Percentiles rank a stretch among this genome's conserved stretches.
Conservation (phyloP, 2,888 invertebrate species). For the Tupiocoris notatus region DNA sequence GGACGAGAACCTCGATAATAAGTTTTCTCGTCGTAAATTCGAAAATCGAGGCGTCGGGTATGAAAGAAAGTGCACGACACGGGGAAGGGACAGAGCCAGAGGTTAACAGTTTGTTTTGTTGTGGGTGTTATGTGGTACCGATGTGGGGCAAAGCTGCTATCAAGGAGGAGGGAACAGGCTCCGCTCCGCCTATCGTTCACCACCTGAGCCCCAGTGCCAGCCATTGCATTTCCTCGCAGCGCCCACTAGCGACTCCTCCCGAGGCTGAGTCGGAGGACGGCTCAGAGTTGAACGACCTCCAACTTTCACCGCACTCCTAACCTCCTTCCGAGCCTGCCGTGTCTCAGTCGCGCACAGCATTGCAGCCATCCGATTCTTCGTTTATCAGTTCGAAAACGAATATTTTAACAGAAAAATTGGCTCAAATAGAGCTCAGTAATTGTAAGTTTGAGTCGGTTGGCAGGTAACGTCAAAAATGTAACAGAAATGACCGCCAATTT, state of each 20-base stretch:
- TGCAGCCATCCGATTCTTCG: not conserved
- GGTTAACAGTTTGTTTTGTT: conserved; percentile 4
- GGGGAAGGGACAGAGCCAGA: not conserved
- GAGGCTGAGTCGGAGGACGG: not conserved
- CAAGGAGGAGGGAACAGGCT: not conserved
- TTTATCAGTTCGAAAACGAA: no score
- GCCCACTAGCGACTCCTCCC: not conserved
- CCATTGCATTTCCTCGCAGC: not conserved
- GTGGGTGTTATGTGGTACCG: not conserved
- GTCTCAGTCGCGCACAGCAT: not conserved
- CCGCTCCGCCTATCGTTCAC: not conserved
- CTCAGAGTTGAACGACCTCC: conserved; percentile 32
- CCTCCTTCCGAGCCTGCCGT: conserved; percentile 4
- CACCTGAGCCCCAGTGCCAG: conserved; percentile 1
- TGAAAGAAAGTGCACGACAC: not conserved
- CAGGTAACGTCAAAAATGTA: no score
- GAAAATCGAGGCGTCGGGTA: not conserved
- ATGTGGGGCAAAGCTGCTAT: not conserved
- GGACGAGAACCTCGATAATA: no score
- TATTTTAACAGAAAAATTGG: no score
- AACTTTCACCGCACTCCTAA: conserved; percentile 44
- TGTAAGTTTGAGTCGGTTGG: no score
- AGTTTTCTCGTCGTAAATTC: no score
- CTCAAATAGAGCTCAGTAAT: no score
- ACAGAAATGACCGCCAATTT: no score